Percentiles rank a stretch among this genome's conserved stretches.
phyloP scores from a whole-genome alignment of 2,113 vertebrate species.

The Ochotona curzoniae region DNA sequence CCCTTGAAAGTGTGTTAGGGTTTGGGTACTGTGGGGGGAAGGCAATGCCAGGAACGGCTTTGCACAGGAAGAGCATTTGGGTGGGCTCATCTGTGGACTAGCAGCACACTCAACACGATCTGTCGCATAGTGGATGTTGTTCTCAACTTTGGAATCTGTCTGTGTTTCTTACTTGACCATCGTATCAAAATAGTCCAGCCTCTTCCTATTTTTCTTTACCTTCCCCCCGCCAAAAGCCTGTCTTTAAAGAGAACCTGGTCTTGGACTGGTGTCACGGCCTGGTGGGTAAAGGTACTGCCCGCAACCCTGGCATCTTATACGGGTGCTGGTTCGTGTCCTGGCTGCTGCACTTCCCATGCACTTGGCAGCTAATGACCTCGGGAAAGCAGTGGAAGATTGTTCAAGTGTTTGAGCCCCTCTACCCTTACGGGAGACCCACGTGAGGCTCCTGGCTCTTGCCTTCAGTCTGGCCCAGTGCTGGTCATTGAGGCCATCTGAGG shows the following conservation, averaged over 20 bases:
- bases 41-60: neutral
- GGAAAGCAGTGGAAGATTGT: too few species aligned
- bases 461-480: too few species aligned
- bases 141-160: neutral
- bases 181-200: neutral
- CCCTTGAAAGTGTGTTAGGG: neutral
- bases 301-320: too few species aligned
- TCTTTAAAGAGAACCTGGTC: constrained; percentile 2
- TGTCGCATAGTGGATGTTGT: neutral
- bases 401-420: too few species aligned
- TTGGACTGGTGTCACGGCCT: too few species aligned
- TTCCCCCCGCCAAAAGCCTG: neutral
- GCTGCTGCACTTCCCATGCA: too few species aligned
- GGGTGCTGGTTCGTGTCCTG: too few species aligned
- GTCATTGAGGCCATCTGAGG: too few species aligned
- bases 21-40: neutral
- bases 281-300: too few species aligned
- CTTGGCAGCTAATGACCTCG: too few species aligned
- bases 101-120: neutral
- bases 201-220: neutral
- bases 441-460: too few species aligned
- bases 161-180: neutral
- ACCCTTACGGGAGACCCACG: too few species aligned
- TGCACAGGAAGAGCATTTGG: neutral
- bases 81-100: neutral